These are phyloP conservation scores for Decapterus maruadsi DNA, from an alignment of 2,797 vertebrate species.

Conservation along the genomic window DNA sequence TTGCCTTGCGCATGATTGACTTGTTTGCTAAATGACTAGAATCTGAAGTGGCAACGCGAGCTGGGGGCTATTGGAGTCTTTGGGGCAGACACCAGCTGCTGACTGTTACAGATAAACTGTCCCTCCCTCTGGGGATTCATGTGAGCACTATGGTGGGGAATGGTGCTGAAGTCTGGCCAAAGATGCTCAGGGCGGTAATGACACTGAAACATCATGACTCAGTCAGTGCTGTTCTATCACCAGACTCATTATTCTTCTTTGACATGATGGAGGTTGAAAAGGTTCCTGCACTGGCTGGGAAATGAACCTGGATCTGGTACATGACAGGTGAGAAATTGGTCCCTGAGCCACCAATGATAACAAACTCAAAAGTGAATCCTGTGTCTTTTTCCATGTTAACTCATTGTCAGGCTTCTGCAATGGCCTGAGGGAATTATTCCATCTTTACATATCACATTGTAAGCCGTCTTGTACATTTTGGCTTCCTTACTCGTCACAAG, in stretches of 20 bases:
- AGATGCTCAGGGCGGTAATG: slow-evolving; percentile 67
- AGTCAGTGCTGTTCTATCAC: slow-evolving; percentile 47
- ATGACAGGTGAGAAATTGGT: slow-evolving; percentile 41
- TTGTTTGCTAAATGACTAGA: slow-evolving; percentile 82
- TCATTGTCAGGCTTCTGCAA: slow-evolving; percentile 6
- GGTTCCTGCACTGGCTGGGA: slow-evolving; percentile 23
- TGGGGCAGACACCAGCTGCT: slow-evolving; percentile 81
- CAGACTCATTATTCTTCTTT: slow-evolving; percentile 53
- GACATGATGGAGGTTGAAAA: slow-evolving; percentile 59
- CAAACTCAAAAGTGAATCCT: slow-evolving; percentile 28
- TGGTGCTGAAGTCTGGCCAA: slow-evolving; percentile 66
- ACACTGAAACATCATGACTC: slow-evolving; percentile 71
- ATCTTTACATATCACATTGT: not conserved
- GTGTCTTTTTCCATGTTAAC: slow-evolving; percentile 1
- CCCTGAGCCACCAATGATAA: slow-evolving; percentile 18
- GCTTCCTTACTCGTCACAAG: not conserved
- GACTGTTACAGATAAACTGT: slow-evolving; percentile 77
- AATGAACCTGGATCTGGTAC: slow-evolving; percentile 35
- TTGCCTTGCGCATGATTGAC: slow-evolving; percentile 83
- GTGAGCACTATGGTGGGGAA: slow-evolving; percentile 36
- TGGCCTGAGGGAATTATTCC: slow-evolving; percentile 4
- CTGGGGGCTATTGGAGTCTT: slow-evolving; percentile 67
- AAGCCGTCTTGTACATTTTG: not conserved
- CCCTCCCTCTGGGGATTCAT: slow-evolving; percentile 64
- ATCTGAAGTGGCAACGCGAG: slow-evolving; percentile 72